Evolutionary conservation across 1,140 invertebrate species (phyloP).

Genomic region (Drosophila subpulchrella): DNA sequence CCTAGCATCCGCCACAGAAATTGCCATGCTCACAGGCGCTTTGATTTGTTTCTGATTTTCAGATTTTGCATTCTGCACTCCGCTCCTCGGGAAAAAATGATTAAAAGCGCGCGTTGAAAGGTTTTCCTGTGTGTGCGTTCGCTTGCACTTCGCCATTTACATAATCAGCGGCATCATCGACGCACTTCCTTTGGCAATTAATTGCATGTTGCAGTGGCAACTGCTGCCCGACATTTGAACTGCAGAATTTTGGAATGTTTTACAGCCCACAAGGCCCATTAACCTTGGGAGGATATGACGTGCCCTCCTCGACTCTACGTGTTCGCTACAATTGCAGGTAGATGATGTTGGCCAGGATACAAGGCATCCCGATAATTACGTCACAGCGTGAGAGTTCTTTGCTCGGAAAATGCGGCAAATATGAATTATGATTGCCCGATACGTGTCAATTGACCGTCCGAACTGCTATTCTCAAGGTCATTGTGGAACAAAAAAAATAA

Average conservation of each 20-base stretch:
- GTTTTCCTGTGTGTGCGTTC: slow-evolving; percentile 58
- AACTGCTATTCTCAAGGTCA: slow-evolving; percentile 70
- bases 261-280: slow-evolving; percentile 39
- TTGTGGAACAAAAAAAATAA: slow-evolving; percentile 61
- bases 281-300: slow-evolving; percentile 51
- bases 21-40: slow-evolving; percentile 31
- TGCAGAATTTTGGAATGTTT: slow-evolving; percentile 1
- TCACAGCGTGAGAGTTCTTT: slow-evolving; percentile 51
- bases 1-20: slow-evolving; percentile 32
- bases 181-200: slow-evolving; percentile 59
- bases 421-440: slow-evolving; percentile 76
- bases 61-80: slow-evolving; percentile 58
- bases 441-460: slow-evolving; percentile 72
- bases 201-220: slow-evolving; percentile 49
- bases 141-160: slow-evolving; percentile 48
- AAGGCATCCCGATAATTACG: slow-evolving; percentile 59
- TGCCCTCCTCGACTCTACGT: slow-evolving; percentile 51
- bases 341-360: slow-evolving; percentile 11
- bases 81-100: slow-evolving; percentile 62
- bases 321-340: slow-evolving; percentile 71
- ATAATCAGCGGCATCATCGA: slow-evolving; percentile 43
- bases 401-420: slow-evolving; percentile 51
- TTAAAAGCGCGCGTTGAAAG: slow-evolving; percentile 79
- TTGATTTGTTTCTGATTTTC: slow-evolving; percentile 67
- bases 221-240: slow-evolving; percentile 46